Evolutionary conservation across 2,113 vertebrate genomes (phyloP).

Genomic region (Motacilla tschutschensis): DNA sequence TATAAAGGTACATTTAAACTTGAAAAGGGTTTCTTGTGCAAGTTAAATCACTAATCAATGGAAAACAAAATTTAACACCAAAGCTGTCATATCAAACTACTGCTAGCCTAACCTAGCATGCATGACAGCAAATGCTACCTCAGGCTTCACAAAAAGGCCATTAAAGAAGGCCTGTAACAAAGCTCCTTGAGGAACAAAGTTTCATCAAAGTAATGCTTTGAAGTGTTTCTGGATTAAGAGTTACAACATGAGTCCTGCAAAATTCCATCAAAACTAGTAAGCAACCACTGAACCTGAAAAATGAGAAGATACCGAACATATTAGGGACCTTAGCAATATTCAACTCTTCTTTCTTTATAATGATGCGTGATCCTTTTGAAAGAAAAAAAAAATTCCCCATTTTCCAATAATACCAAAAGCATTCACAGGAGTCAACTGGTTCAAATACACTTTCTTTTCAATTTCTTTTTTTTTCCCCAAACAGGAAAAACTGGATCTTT

Average conservation of each 20-base stretch:
- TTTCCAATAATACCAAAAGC: neutral
- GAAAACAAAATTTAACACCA: neutral
- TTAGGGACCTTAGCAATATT: neutral
- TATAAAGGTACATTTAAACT: neutral
- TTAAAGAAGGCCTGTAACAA: neutral
- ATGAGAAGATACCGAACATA: neutral
- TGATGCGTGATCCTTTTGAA: neutral
- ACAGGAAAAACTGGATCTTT: neutral
- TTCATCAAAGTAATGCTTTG: neutral
- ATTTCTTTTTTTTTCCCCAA: neutral
- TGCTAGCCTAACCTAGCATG: neutral
- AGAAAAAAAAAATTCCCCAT: neutral
- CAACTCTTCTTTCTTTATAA: neutral
- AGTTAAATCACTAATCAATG: neutral
- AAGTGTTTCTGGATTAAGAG: neutral
- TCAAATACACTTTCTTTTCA: neutral
- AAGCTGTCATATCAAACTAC: neutral
- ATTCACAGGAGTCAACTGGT: neutral
- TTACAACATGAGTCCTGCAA: neutral
- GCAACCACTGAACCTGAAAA: neutral
- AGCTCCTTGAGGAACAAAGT: neutral
- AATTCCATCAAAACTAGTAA: neutral
- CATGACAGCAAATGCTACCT: neutral
- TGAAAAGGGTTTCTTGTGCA: neutral
- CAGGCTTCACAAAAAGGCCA: neutral